Evolutionary conservation across 2,113 vertebrate species (phyloP), one percentile per base, ranked within the genome.

Genomic region (Clinocottus analis): DNA sequence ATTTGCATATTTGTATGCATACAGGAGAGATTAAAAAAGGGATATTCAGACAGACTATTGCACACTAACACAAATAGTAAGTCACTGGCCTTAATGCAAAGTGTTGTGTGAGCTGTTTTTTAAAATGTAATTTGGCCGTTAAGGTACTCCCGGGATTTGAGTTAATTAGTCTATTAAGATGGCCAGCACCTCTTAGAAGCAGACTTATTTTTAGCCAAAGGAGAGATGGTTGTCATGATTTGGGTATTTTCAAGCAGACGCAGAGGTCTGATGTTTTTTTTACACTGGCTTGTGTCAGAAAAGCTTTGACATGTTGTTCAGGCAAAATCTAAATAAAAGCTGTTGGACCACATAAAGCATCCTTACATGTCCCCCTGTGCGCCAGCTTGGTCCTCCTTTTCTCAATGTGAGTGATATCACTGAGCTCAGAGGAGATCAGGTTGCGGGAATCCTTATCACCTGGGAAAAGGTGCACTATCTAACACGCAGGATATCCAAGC

Each of bases 141-240:
- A 75, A 66, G 60, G 71, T 43, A 17, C 90, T 82, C 80, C 35
- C 72, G 85, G 77, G 89, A 85, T 87, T 89, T 74, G 27, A 83
- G 83, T 83, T 93, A 92, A 92, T 93, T 92, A 89, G 76, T 81
- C 80, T 63, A 86, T 89, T 88, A 92, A 84, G 59, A 74, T 77
- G 82, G 69, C 76, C 65, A 82, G 73, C 47, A 63, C 84, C 73
- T 82, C 19, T 59, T 43, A 70, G 73, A 88, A 79, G 56, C 45
- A 65, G 72, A 82, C 23, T 64, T 90, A 87, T 91, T 88, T 88
- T 82, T 82, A 87, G 85, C 71, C 49, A 78, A 78, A 80, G 39
- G 65, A 85, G 43, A 80, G 41, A 81, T 56, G 65, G 45, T 83
- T 73, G 60, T 63, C 35, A 14, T 35, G 65, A 67, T 77, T 75